Conservation (phyloP, 2,797 vertebrate genomes). For the Australoheros facetus region DNA sequence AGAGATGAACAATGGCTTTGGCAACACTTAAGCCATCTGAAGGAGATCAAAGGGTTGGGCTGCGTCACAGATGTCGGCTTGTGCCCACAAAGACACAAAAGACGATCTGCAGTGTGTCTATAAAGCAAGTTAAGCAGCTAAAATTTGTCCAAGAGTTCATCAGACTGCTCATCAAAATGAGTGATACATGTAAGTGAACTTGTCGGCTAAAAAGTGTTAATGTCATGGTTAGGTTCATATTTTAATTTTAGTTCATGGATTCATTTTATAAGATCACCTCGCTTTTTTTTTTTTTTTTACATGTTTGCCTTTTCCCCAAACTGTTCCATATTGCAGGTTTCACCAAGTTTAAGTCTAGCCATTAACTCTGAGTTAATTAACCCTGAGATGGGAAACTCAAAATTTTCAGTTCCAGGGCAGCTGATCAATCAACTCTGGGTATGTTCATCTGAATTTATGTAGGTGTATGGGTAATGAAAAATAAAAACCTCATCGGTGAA, state of each 20-base stretch:
- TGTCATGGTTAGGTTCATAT: background rate
- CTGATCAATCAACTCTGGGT: background rate
- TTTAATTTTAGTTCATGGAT: background rate
- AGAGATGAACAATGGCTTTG: constrained; percentile 13
- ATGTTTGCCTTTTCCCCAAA: background rate
- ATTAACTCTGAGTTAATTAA: background rate
- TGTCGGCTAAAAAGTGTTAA: background rate
- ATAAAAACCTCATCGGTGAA: background rate
- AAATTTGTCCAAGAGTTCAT: constrained; percentile 19
- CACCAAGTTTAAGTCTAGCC: background rate
- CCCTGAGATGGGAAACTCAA: background rate
- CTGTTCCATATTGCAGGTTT: background rate
- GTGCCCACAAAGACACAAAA: background rate
- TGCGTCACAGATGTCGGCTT: constrained; percentile 10
- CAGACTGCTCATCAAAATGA: constrained; percentile 42
- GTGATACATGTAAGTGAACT: constrained; percentile 50
- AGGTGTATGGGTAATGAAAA: background rate
- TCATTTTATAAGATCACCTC: background rate
- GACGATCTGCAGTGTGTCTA: background rate
- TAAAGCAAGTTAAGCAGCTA: background rate
- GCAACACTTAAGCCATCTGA: constrained; percentile 9
- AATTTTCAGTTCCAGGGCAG: background rate
- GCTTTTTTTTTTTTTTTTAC: background rate
- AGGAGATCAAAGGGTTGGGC: constrained; percentile 36
- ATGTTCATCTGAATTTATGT: background rate